Conservation (phyloP, 2,888 invertebrate species). For the Cylloceria caligata region DNA sequence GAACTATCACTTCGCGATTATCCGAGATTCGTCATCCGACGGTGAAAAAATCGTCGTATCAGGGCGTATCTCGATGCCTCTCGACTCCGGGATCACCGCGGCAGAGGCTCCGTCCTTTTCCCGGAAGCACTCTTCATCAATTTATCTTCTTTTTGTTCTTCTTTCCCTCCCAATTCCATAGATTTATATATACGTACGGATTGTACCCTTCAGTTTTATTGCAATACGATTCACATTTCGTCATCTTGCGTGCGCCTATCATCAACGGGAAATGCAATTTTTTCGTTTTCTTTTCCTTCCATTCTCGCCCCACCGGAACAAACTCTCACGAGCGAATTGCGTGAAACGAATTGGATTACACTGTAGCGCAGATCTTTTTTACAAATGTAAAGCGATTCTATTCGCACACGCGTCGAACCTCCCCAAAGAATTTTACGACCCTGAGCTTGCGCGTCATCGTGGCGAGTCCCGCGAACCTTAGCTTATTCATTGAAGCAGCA, state of each 20-base stretch:
- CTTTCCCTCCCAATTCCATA: not conserved
- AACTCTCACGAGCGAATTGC: not conserved
- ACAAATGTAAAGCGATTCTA: not conserved
- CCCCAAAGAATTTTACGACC: not conserved
- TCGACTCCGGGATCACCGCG: slow-evolving; percentile 32
- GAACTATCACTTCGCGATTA: slow-evolving; percentile 27
- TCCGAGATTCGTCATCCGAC: not conserved
- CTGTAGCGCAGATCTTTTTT: not conserved
- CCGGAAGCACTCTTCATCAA: slow-evolving; percentile 2
- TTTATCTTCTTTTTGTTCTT: not conserved
- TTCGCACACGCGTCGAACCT: not conserved
- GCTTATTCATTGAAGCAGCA: slow-evolving; percentile 10
- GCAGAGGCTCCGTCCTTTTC: slow-evolving; percentile 32
- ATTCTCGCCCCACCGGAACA: not conserved
- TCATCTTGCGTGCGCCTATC: slow-evolving; percentile 19
- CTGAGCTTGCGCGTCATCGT: not conserved
- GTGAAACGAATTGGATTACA: not conserved
- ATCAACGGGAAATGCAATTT: slow-evolving; percentile 10
- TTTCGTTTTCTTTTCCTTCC: not conserved
- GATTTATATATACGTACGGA: slow-evolving; percentile 3
- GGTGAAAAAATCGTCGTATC: not conserved
- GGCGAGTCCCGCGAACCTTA: not conserved
- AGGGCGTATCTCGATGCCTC: slow-evolving; percentile 11
- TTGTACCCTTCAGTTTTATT: slow-evolving; percentile 2
- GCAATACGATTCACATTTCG: not conserved